These are phyloP conservation scores for Glossophaga mutica DNA, from an alignment of 2,797 vertebrate genomes.

Conservation along the genomic window DNA sequence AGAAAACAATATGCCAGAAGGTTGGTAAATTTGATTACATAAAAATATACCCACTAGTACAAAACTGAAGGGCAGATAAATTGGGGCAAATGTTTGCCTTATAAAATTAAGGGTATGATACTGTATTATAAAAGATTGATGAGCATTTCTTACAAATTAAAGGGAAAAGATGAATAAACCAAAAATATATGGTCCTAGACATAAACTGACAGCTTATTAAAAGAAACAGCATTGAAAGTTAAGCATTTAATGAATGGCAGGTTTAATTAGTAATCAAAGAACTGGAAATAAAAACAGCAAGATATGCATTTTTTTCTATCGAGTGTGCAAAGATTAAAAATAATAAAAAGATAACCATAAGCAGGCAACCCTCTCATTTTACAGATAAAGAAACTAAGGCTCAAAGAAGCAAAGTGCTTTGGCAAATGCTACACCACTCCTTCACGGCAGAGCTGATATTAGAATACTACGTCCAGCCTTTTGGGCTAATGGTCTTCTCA, in stretches of 20 bases:
- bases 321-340: background rate
- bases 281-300: background rate
- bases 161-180: background rate
- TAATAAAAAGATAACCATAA: background rate
- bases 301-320: background rate
- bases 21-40: background rate
- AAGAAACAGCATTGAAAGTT: background rate
- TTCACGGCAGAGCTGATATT: background rate
- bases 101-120: background rate
- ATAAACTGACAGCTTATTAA: background rate
- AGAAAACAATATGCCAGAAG: background rate
- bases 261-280: background rate
- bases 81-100: background rate
- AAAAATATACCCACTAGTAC: background rate
- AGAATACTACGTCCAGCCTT: background rate
- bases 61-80: background rate
- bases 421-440: background rate
- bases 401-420: background rate
- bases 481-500: background rate
- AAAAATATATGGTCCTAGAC: background rate
- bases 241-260: background rate
- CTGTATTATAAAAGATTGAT: background rate
- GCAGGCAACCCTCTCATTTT: background rate
- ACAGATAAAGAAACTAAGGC: background rate
- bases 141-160: background rate